A percentile compares a stretch with the other conserved stretches of the same genome.
phyloP scores from a whole-genome alignment of 1,140 invertebrate genomes.

The Babylonia areolata region DNA sequence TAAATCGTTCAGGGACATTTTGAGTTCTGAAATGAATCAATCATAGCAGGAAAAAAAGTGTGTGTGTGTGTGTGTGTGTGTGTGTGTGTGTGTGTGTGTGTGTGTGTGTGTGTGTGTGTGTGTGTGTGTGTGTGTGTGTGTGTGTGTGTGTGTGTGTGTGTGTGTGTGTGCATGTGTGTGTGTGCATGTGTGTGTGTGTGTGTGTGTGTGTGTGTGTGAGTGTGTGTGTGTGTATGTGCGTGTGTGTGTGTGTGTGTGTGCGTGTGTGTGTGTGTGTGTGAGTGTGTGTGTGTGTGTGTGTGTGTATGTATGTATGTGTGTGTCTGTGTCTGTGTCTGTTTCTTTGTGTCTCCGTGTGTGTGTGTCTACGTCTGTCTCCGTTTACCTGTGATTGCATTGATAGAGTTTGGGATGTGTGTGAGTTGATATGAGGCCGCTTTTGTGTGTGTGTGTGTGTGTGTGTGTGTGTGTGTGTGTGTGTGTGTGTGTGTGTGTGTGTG shows the following conservation, averaged over 20 bases:
- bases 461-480: too few relatives aligned
- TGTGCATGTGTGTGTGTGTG: slow-evolving; percentile 9
- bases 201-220: slow-evolving; percentile 2
- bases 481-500: too few relatives aligned
- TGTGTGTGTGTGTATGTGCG: neutral
- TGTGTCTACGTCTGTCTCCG: neutral
- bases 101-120: too few relatives aligned
- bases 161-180: neutral
- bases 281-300: neutral
- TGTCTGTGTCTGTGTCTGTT: neutral
- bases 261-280: too few relatives aligned
- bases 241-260: neutral
- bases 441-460: too few relatives aligned
- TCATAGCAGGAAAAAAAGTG: too few relatives aligned
- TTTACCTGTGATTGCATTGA: neutral
- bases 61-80: neutral
- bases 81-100: neutral
- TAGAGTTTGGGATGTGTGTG: neutral
- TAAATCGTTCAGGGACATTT: too few relatives aligned
- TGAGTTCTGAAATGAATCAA: too few relatives aligned
- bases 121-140: too few relatives aligned
- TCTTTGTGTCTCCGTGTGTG: neutral
- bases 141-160: too few relatives aligned
- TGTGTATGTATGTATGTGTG: neutral
- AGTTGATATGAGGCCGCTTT: too few relatives aligned